These are phyloP conservation scores for Caenorhabditis remanei DNA, from an alignment of 1,140 invertebrate species.

Conservation along the genomic window DNA sequence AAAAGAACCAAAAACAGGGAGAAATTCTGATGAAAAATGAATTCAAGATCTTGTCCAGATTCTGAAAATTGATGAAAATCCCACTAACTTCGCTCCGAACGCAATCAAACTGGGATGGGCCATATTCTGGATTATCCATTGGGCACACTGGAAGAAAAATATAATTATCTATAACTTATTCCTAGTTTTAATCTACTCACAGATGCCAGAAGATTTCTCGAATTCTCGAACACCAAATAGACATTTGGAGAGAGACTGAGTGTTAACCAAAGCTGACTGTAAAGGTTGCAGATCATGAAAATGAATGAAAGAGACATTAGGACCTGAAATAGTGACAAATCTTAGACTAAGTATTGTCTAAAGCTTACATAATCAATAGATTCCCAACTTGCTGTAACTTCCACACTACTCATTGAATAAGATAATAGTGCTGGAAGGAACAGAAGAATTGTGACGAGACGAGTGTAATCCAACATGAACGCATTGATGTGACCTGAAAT, in stretches of 20 bases:
- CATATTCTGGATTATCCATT: constrained; percentile 66
- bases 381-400: constrained; percentile 64
- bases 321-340: neutral
- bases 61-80: constrained; percentile 49
- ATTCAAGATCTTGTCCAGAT: constrained; percentile 7
- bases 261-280: constrained; percentile 63
- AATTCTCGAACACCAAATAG: constrained; percentile 58
- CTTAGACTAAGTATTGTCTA: neutral
- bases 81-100: constrained; percentile 59
- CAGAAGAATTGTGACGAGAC: constrained; percentile 22
- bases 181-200: constrained; percentile 4
- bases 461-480: constrained; percentile 59
- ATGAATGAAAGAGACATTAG: constrained; percentile 61
- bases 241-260: constrained; percentile 30
- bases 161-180: neutral
- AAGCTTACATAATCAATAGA: constrained; percentile 66
- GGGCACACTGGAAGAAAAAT: neutral
- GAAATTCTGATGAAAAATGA: neutral
- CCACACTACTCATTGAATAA: constrained; percentile 57
- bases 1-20: too few species aligned
- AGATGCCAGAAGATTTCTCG: constrained; percentile 59
- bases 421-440: constrained; percentile 61
- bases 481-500: constrained; percentile 48
- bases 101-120: constrained; percentile 64
- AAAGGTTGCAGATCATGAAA: constrained; percentile 62